phyloP scores from a whole-genome alignment of 2,797 vertebrate genomes.

The Meda fulgida region DNA sequence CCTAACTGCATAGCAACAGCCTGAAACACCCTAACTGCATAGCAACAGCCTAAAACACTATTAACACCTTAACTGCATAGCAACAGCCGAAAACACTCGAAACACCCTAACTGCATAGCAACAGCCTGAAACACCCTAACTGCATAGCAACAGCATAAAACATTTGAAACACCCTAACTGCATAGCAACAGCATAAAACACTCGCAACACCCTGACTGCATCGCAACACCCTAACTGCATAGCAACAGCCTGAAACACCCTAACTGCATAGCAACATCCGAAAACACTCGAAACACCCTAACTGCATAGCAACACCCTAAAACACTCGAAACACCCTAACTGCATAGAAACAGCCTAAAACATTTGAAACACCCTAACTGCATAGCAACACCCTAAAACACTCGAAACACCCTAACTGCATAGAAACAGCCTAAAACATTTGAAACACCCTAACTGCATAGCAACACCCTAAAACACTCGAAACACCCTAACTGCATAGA shows the following conservation, averaged over 20 bases:
- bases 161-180: not conserved
- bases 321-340: not conserved
- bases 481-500: not conserved
- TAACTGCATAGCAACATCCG: not conserved
- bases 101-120: not conserved
- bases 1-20: not conserved
- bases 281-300: not conserved
- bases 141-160: not conserved
- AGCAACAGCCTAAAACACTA: not conserved
- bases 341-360: not conserved
- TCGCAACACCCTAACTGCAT: not conserved
- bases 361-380: not conserved
- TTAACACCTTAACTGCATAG: not conserved
- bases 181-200: not conserved
- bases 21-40: not conserved
- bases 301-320: not conserved
- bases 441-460: not conserved
- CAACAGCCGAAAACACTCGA: not conserved
- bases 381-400: not conserved
- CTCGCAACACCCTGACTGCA: not conserved
- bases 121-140: not conserved
- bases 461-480: rapidly evolving
- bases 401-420: not conserved
- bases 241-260: not conserved
- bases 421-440: not conserved